Conservation (phyloP, 1,140 invertebrate species). For the Eurosta solidaginis region DNA sequence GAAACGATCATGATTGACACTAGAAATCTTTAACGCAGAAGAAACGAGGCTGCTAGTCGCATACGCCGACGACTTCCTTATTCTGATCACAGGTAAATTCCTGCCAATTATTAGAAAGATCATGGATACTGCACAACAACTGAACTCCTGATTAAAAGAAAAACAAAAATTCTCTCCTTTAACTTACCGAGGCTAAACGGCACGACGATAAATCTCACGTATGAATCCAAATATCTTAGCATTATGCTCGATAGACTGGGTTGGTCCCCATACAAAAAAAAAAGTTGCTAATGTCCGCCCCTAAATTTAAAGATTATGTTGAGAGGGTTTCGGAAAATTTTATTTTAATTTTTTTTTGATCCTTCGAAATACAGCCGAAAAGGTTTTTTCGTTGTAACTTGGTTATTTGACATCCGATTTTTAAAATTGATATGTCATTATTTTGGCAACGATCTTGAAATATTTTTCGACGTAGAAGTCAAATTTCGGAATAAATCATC, state of each 20-base stretch:
- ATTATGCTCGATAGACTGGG: neutral
- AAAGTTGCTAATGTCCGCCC: too few species aligned
- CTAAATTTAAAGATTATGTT: too few species aligned
- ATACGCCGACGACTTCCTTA: too few species aligned
- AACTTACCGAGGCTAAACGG: too few species aligned
- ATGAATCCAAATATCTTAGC: neutral
- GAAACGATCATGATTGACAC: neutral
- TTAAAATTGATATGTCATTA: neutral
- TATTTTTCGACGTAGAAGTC: constrained; percentile 31
- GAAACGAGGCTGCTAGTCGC: neutral
- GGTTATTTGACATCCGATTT: too few species aligned
- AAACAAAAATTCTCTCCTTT: too few species aligned
- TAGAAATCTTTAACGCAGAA: neutral
- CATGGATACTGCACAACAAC: neutral
- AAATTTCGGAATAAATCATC: neutral
- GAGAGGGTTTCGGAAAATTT: too few species aligned
- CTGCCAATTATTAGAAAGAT: neutral
- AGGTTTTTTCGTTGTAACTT: too few species aligned
- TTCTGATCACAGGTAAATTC: too few species aligned
- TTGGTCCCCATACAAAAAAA: too few species aligned
- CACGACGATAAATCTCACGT: neutral
- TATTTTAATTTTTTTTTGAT: too few species aligned
- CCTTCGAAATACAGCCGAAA: too few species aligned
- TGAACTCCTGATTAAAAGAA: neutral
- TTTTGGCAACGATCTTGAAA: neutral